phyloP scores from a whole-genome alignment of 2,888 invertebrate genomes.

The Blastobasis adustella region DNA sequence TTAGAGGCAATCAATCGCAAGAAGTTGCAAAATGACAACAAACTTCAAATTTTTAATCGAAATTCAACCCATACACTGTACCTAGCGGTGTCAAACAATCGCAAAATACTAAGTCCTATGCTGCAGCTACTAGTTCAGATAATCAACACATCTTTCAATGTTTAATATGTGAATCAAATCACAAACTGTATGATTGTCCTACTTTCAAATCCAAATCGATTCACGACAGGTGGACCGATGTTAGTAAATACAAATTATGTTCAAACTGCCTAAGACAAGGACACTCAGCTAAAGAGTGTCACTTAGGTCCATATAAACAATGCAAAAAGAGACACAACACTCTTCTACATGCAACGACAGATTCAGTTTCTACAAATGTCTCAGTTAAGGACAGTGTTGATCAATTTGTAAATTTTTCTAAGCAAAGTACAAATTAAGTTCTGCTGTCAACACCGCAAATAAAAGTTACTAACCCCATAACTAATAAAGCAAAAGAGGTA shows the following conservation, averaged over 20 bases:
- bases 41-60: no score
- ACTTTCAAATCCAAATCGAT: no score
- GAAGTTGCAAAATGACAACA: no score
- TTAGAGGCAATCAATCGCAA: no score
- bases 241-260: slow-evolving; percentile 19
- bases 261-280: slow-evolving; percentile 17
- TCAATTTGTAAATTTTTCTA: not conserved
- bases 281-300: slow-evolving; percentile 15
- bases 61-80: no score
- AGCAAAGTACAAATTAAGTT: not conserved
- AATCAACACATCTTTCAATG: no score
- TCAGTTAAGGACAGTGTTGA: not conserved
- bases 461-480: slow-evolving; percentile 12
- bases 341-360: slow-evolving; percentile 14
- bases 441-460: slow-evolving; percentile 12
- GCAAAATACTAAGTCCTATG: no score
- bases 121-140: no score
- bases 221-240: no score
- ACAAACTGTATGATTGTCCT: no score
- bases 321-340: slow-evolving; percentile 18
- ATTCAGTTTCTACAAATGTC: not conserved
- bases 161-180: no score
- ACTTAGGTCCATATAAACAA: slow-evolving; percentile 18
- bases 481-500: slow-evolving; percentile 2
- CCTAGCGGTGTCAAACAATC: no score